Evolutionary conservation across 2,113 vertebrate genomes (phyloP), one percentile per base, ranked within the genome.

Genomic region (Oncorhynchus mykiss): DNA sequence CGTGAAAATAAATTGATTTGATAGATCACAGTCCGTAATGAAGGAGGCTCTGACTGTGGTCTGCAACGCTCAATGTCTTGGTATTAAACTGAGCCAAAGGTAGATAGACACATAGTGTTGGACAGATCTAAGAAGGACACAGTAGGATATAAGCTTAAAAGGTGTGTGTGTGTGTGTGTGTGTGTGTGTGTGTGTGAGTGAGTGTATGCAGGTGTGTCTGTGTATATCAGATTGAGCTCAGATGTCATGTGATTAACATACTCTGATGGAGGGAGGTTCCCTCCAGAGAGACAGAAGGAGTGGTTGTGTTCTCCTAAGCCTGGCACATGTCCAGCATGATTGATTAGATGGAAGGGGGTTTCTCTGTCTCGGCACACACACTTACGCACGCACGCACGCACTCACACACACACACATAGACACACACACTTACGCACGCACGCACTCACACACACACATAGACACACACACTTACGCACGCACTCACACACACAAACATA

Each of bases 301-400:
- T 27, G 2, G 27, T 68, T 31, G 48, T 67, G 66, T 67, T 78
- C 25, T 62, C 54, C 70, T 65, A 18, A 81, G 72, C 59, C 24
- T n/a, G 48, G 24, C 69, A 64, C 75, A 71, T 78, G 72, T 62
- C 31, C 59, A 83, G 75, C 72, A 79, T 87, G 85, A 90, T 86
- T 79, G 82, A 90, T 88, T 31, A 22, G 65, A 14, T 68, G 54
- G 79, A 34, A 51, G 69, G 83, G 82, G 74, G 77, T 78, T 80
- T 77, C 82, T 72, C 45, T 34, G 7, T 51, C 27, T 14, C 48
- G n/a, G 65, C 31, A 60, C 62, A 78, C 27, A 0, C 59, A 60
- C 57, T 2, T 73, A 25, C 34, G 70, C 65, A 25, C 22, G 14
- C 13, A 3, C 49, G 18, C 7, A 8, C 25, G 2, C 16, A 8